Base-by-base conservation (phyloP, 2,888 invertebrate species). In the Anoplius nigerrimus region DNA sequence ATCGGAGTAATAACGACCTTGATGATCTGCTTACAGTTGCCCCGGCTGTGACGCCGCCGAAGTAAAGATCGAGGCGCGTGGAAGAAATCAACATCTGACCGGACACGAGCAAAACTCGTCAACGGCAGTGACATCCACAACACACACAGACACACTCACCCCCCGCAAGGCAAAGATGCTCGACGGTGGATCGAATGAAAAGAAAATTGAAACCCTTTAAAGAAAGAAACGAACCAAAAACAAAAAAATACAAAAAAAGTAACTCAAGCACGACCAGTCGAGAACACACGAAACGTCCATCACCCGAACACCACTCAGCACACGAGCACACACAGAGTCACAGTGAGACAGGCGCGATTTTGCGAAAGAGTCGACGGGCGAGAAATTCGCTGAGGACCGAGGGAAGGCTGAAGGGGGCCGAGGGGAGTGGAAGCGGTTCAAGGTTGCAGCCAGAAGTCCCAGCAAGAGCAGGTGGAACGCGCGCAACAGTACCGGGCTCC, bases 11-110 rank as follows among this genome's bases (percentile, higher is more conserved):
- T 75, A 82, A 78, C 68, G 16, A 64, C 62, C n/a, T 75, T 46
- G 62, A 45, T 73, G 64, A 72, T 85, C 63, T 82, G 82, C 71
- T 86, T 79, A 20, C 87, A 87, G 86, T 87, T 76, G 74, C 87
- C 62, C 82, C 76, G 57, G 63, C 79, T 34, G 86, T 87, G 80
- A 81, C 72, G 74, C 72, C 77, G 64, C 54, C 69, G 76, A 84
- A 86, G 78, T 86, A 86, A 77, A 81, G 67, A 42, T 55, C 72
- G 70, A 66, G 72, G 62, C 58, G 48, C 63, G 61, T 73, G 63
- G 73, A 70, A 72, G 71, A 72, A 73, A 78, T 74, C 71, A 72
- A 72, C 74, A 71, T 52, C 73, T 57, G 67, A 72, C 69, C 75
- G 73, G 74, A 59, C 74, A 69, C 73, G 78, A 78, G 76, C 69